Evolutionary conservation across 2,888 invertebrate genomes (phyloP), one percentile per base, ranked within the genome.

Genomic region (Calliopum simillimum): DNA sequence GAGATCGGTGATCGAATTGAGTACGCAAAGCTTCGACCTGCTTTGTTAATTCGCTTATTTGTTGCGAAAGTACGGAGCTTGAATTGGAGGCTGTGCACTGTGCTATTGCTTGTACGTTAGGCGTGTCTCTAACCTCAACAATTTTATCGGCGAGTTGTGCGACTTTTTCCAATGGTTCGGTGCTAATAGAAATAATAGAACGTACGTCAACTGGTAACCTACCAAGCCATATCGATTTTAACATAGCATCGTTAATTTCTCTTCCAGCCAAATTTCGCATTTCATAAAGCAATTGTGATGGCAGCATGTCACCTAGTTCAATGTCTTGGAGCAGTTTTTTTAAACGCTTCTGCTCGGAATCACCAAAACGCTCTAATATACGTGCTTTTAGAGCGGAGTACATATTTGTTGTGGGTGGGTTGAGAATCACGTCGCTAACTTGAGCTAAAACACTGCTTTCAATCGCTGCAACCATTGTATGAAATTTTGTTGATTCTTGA

Each of bases 391-490:
- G 59, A 14, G 72, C 67, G 51, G 61, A 25, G 58, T 76, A 78
- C 33, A 71, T 68, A 19, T 75, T 64, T 3, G 61, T 67, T 13
- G 8, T 21, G 19, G 74, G 73, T 41, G 77, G 74, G 25, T 72
- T 70, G 12, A 72, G 66, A 53, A 80, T 74, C 1, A 78, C 65
- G 43, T 80, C 80, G 56, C 74, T 73, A 2, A 79, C 73, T 49
- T 77, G 75, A 14, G 75, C 64, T 14, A 79, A 65, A 4, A 78
- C 74, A 19, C 75, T 73, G 33, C 73, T 69, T 16, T 79, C 78
- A 12, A 81, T 71, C n/a, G 75, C 71, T 19, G 76, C 74, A 11
- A 81, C 75, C 6, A 79, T 75, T 4, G 73, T 71, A 63, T 79
- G 74, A 59, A 74, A 78, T 63, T 78, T 77, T 6, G 76, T 76